A percentile compares a stretch with the other conserved stretches of the same genome.
Evolutionary conservation across 2,888 invertebrate species (phyloP).

Genomic region (Caenorhabditis sp.): DNA sequence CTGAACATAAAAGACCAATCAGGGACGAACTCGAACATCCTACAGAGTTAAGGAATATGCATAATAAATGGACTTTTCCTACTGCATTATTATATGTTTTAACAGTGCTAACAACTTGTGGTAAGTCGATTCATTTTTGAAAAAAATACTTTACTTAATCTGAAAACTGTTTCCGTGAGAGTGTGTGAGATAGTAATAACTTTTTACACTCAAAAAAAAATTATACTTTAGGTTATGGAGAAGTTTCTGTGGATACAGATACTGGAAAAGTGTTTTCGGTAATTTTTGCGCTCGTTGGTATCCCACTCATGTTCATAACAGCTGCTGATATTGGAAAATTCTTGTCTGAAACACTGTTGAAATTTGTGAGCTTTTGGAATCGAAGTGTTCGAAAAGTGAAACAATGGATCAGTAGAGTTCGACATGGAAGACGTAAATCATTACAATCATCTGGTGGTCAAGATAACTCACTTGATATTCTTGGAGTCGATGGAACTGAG

Average conservation of each 20-base stretch:
- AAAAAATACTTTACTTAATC: no score
- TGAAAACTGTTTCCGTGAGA: no score
- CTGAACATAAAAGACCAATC: slow-evolving; percentile 67
- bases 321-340: slow-evolving; percentile 71
- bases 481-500: slow-evolving; percentile 65
- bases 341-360: slow-evolving; percentile 70
- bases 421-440: slow-evolving; percentile 65
- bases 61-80: slow-evolving; percentile 71
- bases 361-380: slow-evolving; percentile 68
- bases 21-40: slow-evolving; percentile 60
- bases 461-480: slow-evolving; percentile 60
- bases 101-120: slow-evolving; percentile 71
- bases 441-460: slow-evolving; percentile 64
- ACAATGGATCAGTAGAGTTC: slow-evolving; percentile 59
- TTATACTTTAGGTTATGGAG: slow-evolving; percentile 66
- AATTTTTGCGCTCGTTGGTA: slow-evolving; percentile 70
- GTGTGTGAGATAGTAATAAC: no score
- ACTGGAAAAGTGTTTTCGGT: slow-evolving; percentile 70
- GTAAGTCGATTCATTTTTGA: slow-evolving; percentile 41
- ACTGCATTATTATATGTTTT: slow-evolving; percentile 70
- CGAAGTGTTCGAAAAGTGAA: slow-evolving; percentile 60
- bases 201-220: not conserved
- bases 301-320: slow-evolving; percentile 71
- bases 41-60: slow-evolving; percentile 66
- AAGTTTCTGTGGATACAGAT: slow-evolving; percentile 71